Evolutionary conservation across 2,888 invertebrate genomes (phyloP).

Genomic region (Brachynemurus nebulosus): DNA sequence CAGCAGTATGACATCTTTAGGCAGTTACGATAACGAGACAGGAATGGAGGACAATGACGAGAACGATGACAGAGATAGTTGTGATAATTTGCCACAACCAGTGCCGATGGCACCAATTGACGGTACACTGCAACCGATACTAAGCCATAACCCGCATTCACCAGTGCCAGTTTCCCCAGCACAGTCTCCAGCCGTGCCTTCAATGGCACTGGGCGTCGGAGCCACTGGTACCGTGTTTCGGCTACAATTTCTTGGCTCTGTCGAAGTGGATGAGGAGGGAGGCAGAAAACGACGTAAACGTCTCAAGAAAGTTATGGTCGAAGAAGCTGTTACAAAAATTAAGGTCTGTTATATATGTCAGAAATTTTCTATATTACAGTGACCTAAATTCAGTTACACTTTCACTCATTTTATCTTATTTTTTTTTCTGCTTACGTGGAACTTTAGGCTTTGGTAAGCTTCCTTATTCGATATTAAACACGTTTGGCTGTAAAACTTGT

Average conservation of each 20-base stretch:
- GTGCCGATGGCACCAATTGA: not conserved
- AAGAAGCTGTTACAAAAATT: slow-evolving; percentile 74
- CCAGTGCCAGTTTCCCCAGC: not conserved
- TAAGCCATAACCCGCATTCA: not conserved
- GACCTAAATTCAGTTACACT: not conserved
- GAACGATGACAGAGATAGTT: slow-evolving; percentile 6
- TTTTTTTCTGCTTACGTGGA: slow-evolving; percentile 24
- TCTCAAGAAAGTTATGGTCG: slow-evolving; percentile 79
- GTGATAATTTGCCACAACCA: not conserved
- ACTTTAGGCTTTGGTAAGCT: slow-evolving; percentile 31
- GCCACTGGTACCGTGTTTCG: slow-evolving; percentile 62
- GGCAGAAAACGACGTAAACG: slow-evolving; percentile 55
- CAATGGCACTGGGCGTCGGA: slow-evolving; percentile 34
- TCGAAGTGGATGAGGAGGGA: slow-evolving; percentile 72
- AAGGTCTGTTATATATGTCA: slow-evolving; percentile 47
- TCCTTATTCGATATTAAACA: not conserved
- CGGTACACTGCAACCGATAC: not conserved
- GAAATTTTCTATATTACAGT: too few species aligned
- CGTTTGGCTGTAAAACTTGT: too few species aligned
- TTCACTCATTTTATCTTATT: slow-evolving; percentile 13
- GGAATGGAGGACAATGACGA: slow-evolving; percentile 18
- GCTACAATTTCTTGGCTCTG: slow-evolving; percentile 70
- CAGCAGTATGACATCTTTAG: slow-evolving; percentile 27
- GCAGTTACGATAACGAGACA: slow-evolving; percentile 27
- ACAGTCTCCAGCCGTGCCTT: slow-evolving; percentile 27